A percentile compares a stretch with the other conserved stretches of the same genome.
phyloP scores from a whole-genome alignment of 64 coral and sea anemone genomes.

The Pocillopora damicornis region DNA sequence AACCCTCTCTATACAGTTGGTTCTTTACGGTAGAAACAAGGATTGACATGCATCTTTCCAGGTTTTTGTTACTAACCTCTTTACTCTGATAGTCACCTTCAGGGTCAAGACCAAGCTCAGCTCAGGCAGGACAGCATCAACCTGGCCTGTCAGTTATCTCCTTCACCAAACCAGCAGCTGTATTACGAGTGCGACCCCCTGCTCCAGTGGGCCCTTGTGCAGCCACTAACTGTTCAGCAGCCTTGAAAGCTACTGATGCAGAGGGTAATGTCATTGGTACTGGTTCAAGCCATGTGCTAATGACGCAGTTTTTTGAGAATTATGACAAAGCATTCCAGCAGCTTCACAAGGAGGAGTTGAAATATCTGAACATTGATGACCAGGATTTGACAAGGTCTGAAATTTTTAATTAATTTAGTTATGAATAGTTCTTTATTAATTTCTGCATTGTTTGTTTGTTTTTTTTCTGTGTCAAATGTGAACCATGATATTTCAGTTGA shows the following conservation, averaged over 20 bases:
- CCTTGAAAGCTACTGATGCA: conserved; percentile 69
- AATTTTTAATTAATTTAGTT: too few species aligned
- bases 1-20: too few species aligned
- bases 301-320: conserved; percentile 69
- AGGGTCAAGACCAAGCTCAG: conserved; percentile 74
- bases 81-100: conserved; percentile 49
- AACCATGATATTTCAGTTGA: too few species aligned
- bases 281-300: conserved; percentile 66
- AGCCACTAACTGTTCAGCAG: conserved; percentile 61
- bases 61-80: background rate
- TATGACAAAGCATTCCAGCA: conserved; percentile 55
- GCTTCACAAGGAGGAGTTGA: conserved; percentile 52
- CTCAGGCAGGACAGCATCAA: conserved; percentile 44
- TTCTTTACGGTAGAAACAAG: background rate
- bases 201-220: conserved; percentile 58
- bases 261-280: conserved; percentile 69
- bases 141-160: conserved; percentile 28
- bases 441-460: background rate
- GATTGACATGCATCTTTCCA: background rate
- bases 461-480: too few species aligned
- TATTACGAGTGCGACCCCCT: conserved; percentile 61
- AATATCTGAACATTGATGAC: conserved; percentile 50
- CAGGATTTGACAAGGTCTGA: conserved; percentile 25
- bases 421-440: background rate
- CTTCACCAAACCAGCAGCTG: conserved; percentile 72